Conservation (phyloP, 2,113 vertebrate genomes). For the Cynoglossus semilaevis region DNA sequence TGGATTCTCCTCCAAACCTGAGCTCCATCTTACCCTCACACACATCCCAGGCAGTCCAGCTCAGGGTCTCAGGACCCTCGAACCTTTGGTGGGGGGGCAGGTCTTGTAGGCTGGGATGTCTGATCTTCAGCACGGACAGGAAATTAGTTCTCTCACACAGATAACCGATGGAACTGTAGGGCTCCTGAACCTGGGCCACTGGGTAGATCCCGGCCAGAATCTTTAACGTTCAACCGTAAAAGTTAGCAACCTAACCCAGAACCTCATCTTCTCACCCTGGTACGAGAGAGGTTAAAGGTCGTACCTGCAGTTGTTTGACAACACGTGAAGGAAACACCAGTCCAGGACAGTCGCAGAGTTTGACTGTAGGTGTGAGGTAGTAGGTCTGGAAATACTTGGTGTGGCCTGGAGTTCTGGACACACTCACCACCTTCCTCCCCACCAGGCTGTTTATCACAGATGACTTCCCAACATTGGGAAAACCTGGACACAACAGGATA, state of each 20-base stretch:
- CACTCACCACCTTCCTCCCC: constrained; percentile 88
- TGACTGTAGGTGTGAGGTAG: constrained; percentile 87
- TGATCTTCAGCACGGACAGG: constrained; percentile 80
- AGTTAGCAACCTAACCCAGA: not conserved
- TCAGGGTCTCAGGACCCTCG: constrained; percentile 37
- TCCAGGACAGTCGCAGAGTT: constrained; percentile 90
- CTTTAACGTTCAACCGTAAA: constrained; percentile 52
- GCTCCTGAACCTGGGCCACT: constrained; percentile 89
- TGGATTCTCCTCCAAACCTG: not conserved
- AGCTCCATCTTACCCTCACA: constrained; percentile 81
- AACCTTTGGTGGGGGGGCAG: constrained; percentile 12
- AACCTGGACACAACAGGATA: constrained; percentile 70
- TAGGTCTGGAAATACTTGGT: constrained; percentile 97
- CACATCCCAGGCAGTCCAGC: constrained; percentile 89
- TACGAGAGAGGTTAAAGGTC: not conserved
- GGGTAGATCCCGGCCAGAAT: constrained; percentile 89
- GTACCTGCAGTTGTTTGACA: constrained; percentile 83
- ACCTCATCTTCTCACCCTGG: too few relatives aligned
- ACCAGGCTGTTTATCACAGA: constrained; percentile 89
- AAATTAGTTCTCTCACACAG: constrained; percentile 82
- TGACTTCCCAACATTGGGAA: constrained; percentile 91
- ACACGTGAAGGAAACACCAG: constrained; percentile 88
- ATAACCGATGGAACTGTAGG: constrained; percentile 87
- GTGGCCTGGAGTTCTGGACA: constrained; percentile 91
- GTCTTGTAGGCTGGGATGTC: constrained; percentile 70